Conservation (phyloP, 2,797 vertebrate species). For the Urosaurus nigricauda region DNA sequence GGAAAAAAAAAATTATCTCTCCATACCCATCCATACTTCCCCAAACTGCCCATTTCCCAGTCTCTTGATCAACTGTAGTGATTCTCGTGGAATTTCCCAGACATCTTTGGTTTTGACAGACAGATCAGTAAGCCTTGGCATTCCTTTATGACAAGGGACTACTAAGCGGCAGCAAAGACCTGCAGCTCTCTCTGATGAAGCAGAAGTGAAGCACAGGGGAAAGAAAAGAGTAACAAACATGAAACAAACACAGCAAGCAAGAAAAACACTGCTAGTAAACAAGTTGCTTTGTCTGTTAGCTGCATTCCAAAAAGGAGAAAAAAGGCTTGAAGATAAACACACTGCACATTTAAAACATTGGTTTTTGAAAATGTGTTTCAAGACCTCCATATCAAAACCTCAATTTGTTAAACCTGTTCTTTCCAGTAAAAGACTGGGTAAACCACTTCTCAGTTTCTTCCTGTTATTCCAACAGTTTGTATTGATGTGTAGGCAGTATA, state of each 20-base stretch:
- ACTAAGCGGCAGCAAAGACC: conserved; percentile 98
- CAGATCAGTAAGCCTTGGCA: conserved; percentile 97
- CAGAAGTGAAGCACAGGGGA: conserved; percentile 74
- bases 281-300: conserved; percentile 67
- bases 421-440: background rate
- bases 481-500: background rate
- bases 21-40: conserved; percentile 99
- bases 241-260: conserved; percentile 78
- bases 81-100: conserved; percentile 98
- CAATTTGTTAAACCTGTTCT: background rate
- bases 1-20: conserved; percentile 76
- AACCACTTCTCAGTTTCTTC: conserved; percentile 36
- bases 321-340: conserved; percentile 66
- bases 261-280: conserved; percentile 66
- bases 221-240: conserved; percentile 80
- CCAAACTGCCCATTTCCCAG: conserved; percentile 99
- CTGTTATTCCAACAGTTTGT: conserved; percentile 20
- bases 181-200: conserved; percentile 92
- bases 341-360: conserved; percentile 65
- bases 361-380: conserved; percentile 45
- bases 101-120: conserved; percentile 99
- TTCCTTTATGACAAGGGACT: conserved; percentile 97
- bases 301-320: conserved; percentile 56
- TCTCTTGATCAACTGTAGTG: conserved; percentile 97
- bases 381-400: background rate